These are phyloP conservation scores for Rhyacichthys aspro DNA, from an alignment of 2,797 vertebrate genomes.

Conservation along the genomic window DNA sequence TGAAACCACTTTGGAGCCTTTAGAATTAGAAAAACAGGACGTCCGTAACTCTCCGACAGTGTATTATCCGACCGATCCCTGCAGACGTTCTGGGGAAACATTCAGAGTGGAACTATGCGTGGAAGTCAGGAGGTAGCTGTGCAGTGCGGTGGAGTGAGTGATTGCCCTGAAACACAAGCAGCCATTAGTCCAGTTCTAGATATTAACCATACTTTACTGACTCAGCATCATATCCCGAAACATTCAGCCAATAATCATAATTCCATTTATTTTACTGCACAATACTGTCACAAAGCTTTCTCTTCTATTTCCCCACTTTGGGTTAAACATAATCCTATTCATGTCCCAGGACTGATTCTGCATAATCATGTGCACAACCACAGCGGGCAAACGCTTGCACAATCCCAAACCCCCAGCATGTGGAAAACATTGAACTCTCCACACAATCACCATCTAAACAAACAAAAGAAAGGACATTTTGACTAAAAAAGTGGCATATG, in stretches of 20 bases:
- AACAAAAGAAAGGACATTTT: conserved; percentile 35
- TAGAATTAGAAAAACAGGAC: conserved; percentile 27
- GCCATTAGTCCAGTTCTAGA: background rate
- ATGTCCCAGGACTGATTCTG: conserved; percentile 22
- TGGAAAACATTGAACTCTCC: conserved; percentile 58
- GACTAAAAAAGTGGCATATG: conserved; percentile 37
- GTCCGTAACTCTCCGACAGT: conserved; percentile 32
- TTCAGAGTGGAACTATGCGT: conserved; percentile 19
- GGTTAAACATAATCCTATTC: conserved; percentile 37
- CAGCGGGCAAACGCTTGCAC: conserved; percentile 49
- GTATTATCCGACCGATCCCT: conserved; percentile 23
- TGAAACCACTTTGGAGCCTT: conserved; percentile 8
- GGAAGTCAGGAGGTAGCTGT: conserved; percentile 23
- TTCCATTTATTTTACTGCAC: conserved; percentile 18
- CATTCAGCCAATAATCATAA: conserved; percentile 5
- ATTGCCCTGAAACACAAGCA: conserved; percentile 7
- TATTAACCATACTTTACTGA: background rate
- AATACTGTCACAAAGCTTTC: conserved; percentile 11
- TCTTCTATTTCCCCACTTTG: conserved; percentile 13
- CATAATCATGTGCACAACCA: conserved; percentile 52
- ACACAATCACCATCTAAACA: conserved; percentile 63
- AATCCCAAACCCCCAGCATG: conserved; percentile 51
- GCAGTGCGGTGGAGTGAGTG: conserved; percentile 12
- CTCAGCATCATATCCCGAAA: conserved; percentile 5
- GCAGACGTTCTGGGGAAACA: conserved; percentile 35